phyloP scores from a whole-genome alignment of 1,140 invertebrate genomes.

The Drusus annulatus region DNA sequence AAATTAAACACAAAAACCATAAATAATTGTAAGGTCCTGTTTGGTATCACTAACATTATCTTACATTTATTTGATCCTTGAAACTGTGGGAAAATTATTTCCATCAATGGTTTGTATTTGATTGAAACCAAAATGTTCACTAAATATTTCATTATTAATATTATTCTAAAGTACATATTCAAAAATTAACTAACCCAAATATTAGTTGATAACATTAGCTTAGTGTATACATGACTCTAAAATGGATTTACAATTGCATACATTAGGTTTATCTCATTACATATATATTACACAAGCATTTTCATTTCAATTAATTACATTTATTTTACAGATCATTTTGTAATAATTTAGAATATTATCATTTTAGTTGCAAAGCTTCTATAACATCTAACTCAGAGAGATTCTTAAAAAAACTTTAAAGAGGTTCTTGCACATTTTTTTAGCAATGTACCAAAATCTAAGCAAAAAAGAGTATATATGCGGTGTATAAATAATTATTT shows the following conservation, averaged over 20 bases:
- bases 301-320: background rate
- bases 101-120: background rate
- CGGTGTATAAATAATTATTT: background rate
- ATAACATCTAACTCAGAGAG: background rate
- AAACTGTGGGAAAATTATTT: background rate
- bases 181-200: constrained; percentile 12
- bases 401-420: background rate
- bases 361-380: constrained; percentile 22
- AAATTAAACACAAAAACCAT: background rate
- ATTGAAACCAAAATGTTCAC: background rate
- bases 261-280: background rate
- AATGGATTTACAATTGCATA: background rate
- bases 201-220: background rate
- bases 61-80: constrained; percentile 6
- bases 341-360: constrained; percentile 37
- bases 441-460: background rate
- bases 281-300: too few relatives aligned
- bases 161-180: constrained; percentile 8
- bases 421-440: constrained; percentile 2
- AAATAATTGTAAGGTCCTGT: background rate
- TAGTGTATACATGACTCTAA: constrained; percentile 5
- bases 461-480: background rate
- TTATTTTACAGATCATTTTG: background rate
- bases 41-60: background rate
- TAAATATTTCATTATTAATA: background rate